Percentiles rank a stretch among this genome's conserved stretches.
Conservation (phyloP, 2,113 vertebrate genomes). For the Sander vitreus region DNA sequence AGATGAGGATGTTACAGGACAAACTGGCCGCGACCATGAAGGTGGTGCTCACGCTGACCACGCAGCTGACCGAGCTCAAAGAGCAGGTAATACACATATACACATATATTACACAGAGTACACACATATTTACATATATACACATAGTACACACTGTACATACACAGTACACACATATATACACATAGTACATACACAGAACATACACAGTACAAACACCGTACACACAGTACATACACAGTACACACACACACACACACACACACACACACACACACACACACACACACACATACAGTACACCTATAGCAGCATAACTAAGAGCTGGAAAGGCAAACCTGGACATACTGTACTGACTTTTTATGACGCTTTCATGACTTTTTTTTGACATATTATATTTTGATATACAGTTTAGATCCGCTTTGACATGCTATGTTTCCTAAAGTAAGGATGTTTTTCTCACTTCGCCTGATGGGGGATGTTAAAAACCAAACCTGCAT, state of each 20-base stretch:
- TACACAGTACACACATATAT: not conserved
- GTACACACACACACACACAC: not conserved
- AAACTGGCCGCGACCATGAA: slow-evolving; percentile 93
- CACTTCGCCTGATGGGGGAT: not conserved
- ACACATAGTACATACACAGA: not conserved
- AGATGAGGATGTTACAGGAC: slow-evolving; percentile 95
- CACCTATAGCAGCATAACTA: too few relatives aligned
- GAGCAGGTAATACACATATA: slow-evolving; percentile 88
- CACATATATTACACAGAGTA: not conserved
- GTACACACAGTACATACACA: slow-evolving; percentile 53
- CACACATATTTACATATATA: not conserved
- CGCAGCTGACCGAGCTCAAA: slow-evolving; percentile 92
- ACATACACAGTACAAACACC: not conserved
- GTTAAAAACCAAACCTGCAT: too few relatives aligned
- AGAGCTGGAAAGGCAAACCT: too few relatives aligned
- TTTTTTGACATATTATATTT: too few relatives aligned
- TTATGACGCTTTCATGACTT: too few relatives aligned
- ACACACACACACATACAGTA: not conserved
- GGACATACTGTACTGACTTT: too few relatives aligned
- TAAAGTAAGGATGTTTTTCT: not conserved
- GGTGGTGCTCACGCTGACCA: slow-evolving; percentile 91
- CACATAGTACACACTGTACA: not conserved
- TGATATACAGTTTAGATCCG: too few relatives aligned
- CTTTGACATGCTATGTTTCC: not conserved
- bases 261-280: not conserved